A percentile compares a stretch with the other conserved stretches of the same genome.
These are phyloP conservation scores for Sarcophilus harrisii DNA, from an alignment of 2,797 vertebrate species.

Conservation along the genomic window DNA sequence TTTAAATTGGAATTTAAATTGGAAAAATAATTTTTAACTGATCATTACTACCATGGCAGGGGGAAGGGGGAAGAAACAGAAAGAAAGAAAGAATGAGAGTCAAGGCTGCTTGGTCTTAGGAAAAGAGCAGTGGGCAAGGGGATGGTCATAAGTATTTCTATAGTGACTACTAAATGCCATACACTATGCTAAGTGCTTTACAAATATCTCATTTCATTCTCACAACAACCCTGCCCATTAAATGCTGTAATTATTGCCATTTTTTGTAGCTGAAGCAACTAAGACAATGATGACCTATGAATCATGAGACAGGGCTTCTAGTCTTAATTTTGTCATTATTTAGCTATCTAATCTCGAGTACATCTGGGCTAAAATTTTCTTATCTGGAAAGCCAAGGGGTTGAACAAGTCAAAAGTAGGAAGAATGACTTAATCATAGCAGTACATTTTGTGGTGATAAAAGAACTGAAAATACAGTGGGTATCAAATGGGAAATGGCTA, in stretches of 20 bases:
- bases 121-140: not conserved
- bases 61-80: not conserved
- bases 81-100: no score
- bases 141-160: not conserved
- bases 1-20: not conserved
- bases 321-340: not conserved
- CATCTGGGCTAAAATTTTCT: not conserved
- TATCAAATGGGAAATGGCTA: not conserved
- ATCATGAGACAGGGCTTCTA: not conserved
- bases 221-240: not conserved
- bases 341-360: not conserved
- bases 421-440: not conserved
- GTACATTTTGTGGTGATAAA: not conserved
- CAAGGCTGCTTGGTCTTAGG: not conserved
- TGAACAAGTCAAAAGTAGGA: not conserved
- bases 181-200: not conserved
- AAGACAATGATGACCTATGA: not conserved
- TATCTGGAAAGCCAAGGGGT: rapidly evolving
- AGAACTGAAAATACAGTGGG: not conserved
- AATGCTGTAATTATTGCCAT: not conserved
- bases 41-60: not conserved
- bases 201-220: not conserved
- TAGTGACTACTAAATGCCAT: not conserved
- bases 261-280: not conserved
- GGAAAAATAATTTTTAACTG: not conserved